Evolutionary conservation across 2,888 invertebrate genomes (phyloP).

Genomic region (Phania funesta): DNA sequence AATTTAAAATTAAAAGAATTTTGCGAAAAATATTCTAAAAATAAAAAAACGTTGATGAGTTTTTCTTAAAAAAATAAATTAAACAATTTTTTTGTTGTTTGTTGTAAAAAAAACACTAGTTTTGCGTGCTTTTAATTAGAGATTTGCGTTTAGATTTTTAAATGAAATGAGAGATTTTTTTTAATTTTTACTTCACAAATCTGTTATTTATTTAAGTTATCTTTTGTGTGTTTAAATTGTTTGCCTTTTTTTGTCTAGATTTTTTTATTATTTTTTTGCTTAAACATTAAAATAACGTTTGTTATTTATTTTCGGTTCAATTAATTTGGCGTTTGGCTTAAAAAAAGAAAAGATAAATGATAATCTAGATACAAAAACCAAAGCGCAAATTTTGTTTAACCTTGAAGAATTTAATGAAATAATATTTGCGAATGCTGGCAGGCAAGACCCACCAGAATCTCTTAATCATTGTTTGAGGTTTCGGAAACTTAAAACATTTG

Average conservation of each 20-base stretch:
- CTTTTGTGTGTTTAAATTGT: slow-evolving; percentile 20
- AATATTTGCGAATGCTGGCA: slow-evolving; percentile 19
- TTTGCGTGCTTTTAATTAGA: slow-evolving; percentile 42
- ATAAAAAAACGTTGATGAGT: slow-evolving; percentile 6
- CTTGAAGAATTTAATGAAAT: slow-evolving; percentile 55
- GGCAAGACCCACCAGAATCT: background rate
- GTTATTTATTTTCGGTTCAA: slow-evolving; percentile 37
- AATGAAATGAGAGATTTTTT: slow-evolving; percentile 6
- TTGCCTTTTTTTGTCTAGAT: background rate
- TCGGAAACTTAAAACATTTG: background rate
- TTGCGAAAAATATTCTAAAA: background rate
- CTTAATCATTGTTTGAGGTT: background rate
- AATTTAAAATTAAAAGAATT: background rate
- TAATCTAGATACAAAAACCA: slow-evolving; percentile 18
- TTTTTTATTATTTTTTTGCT: background rate
- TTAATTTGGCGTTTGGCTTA: slow-evolving; percentile 9
- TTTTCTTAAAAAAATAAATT: background rate
- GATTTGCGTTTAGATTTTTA: slow-evolving; percentile 21
- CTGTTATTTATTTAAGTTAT: slow-evolving; percentile 31
- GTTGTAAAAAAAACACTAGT: background rate
- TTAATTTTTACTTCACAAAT: background rate
- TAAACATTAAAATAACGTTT: slow-evolving; percentile 11
- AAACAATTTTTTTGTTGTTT: background rate
- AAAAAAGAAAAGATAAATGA: background rate
- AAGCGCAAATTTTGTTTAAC: slow-evolving; percentile 60